These are phyloP conservation scores for Aphodius sticticus DNA, from an alignment of 2,888 invertebrate species.

Conservation along the genomic window DNA sequence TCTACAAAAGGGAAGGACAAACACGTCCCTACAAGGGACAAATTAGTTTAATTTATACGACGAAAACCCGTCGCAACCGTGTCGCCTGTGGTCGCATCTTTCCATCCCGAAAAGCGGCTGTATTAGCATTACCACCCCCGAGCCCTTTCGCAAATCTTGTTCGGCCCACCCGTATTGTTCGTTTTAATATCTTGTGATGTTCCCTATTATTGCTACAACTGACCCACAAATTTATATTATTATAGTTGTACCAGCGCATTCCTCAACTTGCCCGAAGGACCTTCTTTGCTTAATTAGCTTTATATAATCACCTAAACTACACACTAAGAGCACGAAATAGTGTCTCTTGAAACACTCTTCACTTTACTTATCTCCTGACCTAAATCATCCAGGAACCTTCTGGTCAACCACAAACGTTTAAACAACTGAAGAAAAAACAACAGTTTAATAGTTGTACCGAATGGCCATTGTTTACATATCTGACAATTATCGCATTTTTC, in stretches of 20 bases:
- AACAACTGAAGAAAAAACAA: too few species aligned
- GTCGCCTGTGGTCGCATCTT: not conserved
- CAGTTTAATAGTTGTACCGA: too few species aligned
- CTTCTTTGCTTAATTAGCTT: not conserved
- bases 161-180: not conserved
- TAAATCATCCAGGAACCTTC: too few species aligned
- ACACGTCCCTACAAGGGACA: not conserved
- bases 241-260: not conserved
- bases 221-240: not conserved
- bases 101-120: not conserved
- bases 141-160: not conserved
- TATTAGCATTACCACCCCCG: not conserved
- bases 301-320: not conserved
- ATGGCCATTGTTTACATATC: too few species aligned
- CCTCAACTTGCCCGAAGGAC: not conserved
- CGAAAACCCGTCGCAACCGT: not conserved
- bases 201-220: not conserved
- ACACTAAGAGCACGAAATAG: not conserved
- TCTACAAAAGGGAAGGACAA: not conserved
- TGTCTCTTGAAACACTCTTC: too few species aligned
- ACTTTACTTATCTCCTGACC: too few species aligned
- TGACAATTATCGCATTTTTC: too few species aligned
- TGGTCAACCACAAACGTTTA: too few species aligned
- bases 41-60: slow-evolving; percentile 4
- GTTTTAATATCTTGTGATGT: not conserved